phyloP scores from a whole-genome alignment of 2,888 invertebrate species.

The Andrena trimmerana region DNA sequence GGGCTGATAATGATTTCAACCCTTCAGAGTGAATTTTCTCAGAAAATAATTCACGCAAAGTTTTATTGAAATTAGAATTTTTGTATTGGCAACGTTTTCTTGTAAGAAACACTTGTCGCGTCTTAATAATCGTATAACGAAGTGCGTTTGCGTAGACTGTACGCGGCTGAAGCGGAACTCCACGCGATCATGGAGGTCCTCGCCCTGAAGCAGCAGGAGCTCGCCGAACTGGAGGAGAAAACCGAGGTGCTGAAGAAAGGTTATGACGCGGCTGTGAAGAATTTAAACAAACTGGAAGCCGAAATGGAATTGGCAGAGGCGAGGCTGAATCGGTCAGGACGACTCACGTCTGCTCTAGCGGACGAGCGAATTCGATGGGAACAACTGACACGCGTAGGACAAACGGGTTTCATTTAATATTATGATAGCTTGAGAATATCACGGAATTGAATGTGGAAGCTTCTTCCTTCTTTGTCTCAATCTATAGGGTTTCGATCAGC shows the following conservation, averaged over 20 bases:
- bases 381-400: slow-evolving; percentile 88
- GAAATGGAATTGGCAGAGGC: slow-evolving; percentile 92
- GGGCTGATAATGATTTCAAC: too few species aligned
- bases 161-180: slow-evolving; percentile 90
- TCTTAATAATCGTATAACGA: neutral
- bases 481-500: slow-evolving; percentile 88
- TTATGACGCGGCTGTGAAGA: slow-evolving; percentile 90
- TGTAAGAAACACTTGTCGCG: neutral
- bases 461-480: neutral
- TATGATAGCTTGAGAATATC: neutral
- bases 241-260: slow-evolving; percentile 87
- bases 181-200: slow-evolving; percentile 91
- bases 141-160: slow-evolving; percentile 66
- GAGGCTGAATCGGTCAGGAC: slow-evolving; percentile 92
- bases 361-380: slow-evolving; percentile 96
- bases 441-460: neutral
- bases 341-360: slow-evolving; percentile 93
- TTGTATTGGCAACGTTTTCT: slow-evolving; percentile 38
- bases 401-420: neutral
- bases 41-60: too few species aligned
- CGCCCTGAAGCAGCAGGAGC: slow-evolving; percentile 92
- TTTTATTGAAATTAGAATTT: too few species aligned
- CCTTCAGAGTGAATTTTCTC: too few species aligned
- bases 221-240: slow-evolving; percentile 93
- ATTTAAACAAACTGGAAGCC: slow-evolving; percentile 90